Base-by-base conservation (phyloP, 92 coral and sea anemone genomes). In the Umimayanthus kanabou region DNA sequence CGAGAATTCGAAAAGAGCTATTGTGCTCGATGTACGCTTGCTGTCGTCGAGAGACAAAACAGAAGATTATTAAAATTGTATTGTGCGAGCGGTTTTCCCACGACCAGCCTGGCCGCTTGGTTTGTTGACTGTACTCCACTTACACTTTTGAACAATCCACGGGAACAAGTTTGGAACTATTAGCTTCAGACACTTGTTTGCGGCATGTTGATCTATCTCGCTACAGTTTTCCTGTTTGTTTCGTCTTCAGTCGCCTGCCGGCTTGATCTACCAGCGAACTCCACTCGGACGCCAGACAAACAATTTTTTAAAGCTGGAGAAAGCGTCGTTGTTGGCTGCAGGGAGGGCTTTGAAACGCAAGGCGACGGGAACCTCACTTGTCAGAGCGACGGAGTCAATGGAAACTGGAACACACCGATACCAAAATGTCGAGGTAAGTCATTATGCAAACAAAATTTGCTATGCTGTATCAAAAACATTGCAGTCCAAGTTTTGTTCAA, bases 401-500 rank as follows among this genome's bases (percentile, higher is more conserved):
- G 93, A 29, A 88, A 82, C 9, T 95, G 95, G 91, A 65, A 93
- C 84, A 90, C 88, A 69, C 67, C 77, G 39, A 80, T 95, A 33
- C 98, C 98, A 6, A 91, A 82, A 57, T 95, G 98, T 73, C 73
- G 39, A 85, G 97, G 97, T 94, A 86, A 69, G 93, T n/a, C 7
- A 49, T n/a, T 25, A 22, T 42, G 25, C 69, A 28, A 69, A 80
- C 69, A 50, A 49, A 43, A 47, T 45, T 58, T 49, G 26, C 69
- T 18, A 61, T 61, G 69, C 25, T 61, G 26, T 20, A 61, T 61
- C 15, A 22, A 61, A 15, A 23, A 40, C 9, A 15, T 43, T n/a
- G 58, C 20, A 39, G 80, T 7, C 50, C 30, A 28, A 23, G 9
- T 42, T 76, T 53, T 22, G 26, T 79, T 80, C 22, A 33, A 16